Evolutionary conservation across 2,113 vertebrate species (phyloP), one percentile per base, ranked within the genome.

Genomic region (Ctenodactylus gundi): DNA sequence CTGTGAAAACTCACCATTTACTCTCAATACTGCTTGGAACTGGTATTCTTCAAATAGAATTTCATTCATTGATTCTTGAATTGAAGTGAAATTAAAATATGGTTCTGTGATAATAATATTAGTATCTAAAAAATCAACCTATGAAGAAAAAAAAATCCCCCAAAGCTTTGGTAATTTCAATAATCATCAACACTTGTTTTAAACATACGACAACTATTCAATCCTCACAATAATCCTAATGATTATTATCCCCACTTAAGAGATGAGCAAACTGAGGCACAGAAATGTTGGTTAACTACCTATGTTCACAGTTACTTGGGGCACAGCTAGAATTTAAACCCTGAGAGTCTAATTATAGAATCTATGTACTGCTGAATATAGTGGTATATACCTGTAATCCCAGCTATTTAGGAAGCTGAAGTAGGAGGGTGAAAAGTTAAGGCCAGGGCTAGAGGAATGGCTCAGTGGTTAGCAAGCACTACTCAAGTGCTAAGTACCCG

Each of bases 11-110:
- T 98, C 91, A 99, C 99, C 98, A 83, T 99, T 99, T 88, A 99
- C 99, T 97, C 99, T 97, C 87, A 99, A 98, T 81, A 99, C 99
- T 23, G 99, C 99, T 97, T 99, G 99, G 97, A 99, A 99, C 9
- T 99, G 99, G 96, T 99, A 99, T 97, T 99, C 99, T 98, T 99
- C 99, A 98, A 99, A 99, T 12, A 99, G 97, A 91, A 99, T 99
- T 99, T 99, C 99, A 97, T 99, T 99, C 99, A 99, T 99, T 31
- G 99, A 99, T 94, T 99, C 99, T 97, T 99, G 99, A 90, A 99
- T 99, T 96, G 99, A 99, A 95, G 96, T 98, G 97, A 99, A 99
- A 98, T 99, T 99, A 97, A 99, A 99, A 97, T 99, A 99, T 0
- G 99, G 99, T 98, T 99, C 99, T 0, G 99, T 99, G 97, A 99